A percentile compares a stretch with the other conserved stretches of the same genome.
phyloP scores from a whole-genome alignment of 1,140 invertebrate species.

The Meloidogyne hapla region DNA sequence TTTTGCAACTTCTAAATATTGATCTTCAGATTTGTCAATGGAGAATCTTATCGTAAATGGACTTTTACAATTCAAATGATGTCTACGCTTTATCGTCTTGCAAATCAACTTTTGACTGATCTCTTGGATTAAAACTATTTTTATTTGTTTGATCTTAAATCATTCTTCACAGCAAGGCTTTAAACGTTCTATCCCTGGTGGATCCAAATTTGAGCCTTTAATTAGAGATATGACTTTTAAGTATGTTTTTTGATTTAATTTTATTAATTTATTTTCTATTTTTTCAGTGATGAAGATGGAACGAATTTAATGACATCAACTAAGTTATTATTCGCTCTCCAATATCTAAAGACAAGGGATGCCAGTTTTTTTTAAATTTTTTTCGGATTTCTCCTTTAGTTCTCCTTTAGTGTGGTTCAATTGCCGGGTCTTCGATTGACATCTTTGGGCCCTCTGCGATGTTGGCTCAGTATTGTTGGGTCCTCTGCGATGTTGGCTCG shows the following conservation, averaged over 20 bases:
- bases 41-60: conserved; percentile 93
- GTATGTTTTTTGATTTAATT: conserved; percentile 67
- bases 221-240: conserved; percentile 94
- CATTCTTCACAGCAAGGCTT: conserved; percentile 99
- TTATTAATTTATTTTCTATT: conserved; percentile 27
- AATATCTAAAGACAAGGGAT: no score
- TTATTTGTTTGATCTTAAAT: conserved; percentile 97
- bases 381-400: no score
- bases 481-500: no score
- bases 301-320: conserved; percentile 99
- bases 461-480: no score
- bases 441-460: no score
- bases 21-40: conserved; percentile 83
- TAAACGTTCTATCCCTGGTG: conserved; percentile 99
- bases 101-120: conserved; percentile 98
- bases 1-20: conserved; percentile 12
- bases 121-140: conserved; percentile 98
- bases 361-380: no score
- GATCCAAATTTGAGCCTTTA: conserved; percentile 97
- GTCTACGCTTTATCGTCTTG: conserved; percentile 92
- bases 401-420: no score
- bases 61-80: conserved; percentile 90
- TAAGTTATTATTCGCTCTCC: conserved; percentile 99
- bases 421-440: no score
- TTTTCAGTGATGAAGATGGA: conserved; percentile 96